phyloP scores from a whole-genome alignment of 1,140 invertebrate species.

The Drosophila seguyi region DNA sequence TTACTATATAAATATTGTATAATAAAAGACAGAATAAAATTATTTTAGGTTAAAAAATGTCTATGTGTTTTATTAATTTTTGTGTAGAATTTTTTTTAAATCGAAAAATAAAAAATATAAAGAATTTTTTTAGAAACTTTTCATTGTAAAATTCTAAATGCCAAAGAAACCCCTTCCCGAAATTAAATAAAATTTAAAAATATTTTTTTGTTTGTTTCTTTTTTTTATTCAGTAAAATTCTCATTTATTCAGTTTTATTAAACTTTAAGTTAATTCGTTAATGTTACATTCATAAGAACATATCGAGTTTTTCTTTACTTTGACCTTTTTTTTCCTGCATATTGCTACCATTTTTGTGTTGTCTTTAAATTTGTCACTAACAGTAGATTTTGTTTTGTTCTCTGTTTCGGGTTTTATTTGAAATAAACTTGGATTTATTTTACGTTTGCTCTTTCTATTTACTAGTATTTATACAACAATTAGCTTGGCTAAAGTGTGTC shows the following conservation, averaged over 20 bases:
- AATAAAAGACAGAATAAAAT: too few species aligned
- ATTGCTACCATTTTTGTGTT: constrained; percentile 70
- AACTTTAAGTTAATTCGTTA: constrained; percentile 83
- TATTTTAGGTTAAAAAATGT: too few species aligned
- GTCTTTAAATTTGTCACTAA: constrained; percentile 61
- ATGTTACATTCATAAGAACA: constrained; percentile 84
- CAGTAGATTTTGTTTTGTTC: constrained; percentile 42
- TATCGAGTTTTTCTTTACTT: constrained; percentile 71
- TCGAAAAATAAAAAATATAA: neutral
- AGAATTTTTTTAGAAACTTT: neutral
- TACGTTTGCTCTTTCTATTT: constrained; percentile 39
- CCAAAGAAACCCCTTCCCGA: neutral
- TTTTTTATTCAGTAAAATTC: constrained; percentile 81
- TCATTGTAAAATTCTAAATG: neutral
- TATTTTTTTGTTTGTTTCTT: constrained; percentile 22
- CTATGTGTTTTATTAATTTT: neutral
- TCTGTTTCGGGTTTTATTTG: constrained; percentile 31
- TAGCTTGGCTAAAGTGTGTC: constrained; percentile 79
- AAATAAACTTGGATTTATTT: constrained; percentile 69
- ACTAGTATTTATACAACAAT: constrained; percentile 72
- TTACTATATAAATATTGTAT: too few species aligned
- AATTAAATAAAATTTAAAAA: neutral
- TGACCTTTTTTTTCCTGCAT: constrained; percentile 61
- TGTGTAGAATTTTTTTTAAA: neutral
- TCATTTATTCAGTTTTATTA: constrained; percentile 77